Conservation (phyloP, 2,888 invertebrate genomes). For the Gryllus longicercus region DNA sequence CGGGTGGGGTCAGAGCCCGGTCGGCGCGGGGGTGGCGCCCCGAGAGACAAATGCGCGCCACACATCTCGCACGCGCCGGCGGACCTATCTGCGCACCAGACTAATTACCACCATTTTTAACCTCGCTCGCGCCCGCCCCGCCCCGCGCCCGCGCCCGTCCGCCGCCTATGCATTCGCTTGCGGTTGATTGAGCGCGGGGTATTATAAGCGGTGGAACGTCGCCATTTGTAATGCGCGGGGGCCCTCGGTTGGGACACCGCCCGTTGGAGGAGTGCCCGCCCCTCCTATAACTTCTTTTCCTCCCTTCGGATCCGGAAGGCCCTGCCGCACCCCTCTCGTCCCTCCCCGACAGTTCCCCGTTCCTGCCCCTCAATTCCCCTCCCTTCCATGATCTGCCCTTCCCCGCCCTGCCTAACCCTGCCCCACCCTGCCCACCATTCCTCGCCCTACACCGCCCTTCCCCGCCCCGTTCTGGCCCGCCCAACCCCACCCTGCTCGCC, state of each 20-base stretch:
- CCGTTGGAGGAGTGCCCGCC: too few species aligned
- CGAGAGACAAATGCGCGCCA: background rate
- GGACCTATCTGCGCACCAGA: background rate
- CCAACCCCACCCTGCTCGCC: too few species aligned
- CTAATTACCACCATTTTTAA: constrained; percentile 6
- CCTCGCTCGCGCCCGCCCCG: background rate
- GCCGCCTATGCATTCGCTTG: background rate
- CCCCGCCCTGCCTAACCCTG: too few species aligned
- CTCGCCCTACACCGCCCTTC: accelerated
- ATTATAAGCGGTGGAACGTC: background rate
- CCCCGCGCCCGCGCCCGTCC: background rate
- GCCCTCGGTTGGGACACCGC: background rate
- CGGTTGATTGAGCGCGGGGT: background rate
- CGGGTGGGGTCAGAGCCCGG: too few species aligned
- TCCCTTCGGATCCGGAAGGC: too few species aligned
- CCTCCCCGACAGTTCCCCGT: too few species aligned
- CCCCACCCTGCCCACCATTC: too few species aligned
- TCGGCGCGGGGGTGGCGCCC: background rate
- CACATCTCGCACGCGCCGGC: background rate
- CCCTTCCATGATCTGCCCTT: too few species aligned
- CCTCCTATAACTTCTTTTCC: too few species aligned
- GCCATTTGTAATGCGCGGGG: background rate
- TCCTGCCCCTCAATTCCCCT: too few species aligned
- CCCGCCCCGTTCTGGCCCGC: too few species aligned
- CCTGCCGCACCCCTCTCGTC: too few species aligned